Conservation (phyloP, 1,140 invertebrate genomes). For the Subanguina moxae region DNA sequence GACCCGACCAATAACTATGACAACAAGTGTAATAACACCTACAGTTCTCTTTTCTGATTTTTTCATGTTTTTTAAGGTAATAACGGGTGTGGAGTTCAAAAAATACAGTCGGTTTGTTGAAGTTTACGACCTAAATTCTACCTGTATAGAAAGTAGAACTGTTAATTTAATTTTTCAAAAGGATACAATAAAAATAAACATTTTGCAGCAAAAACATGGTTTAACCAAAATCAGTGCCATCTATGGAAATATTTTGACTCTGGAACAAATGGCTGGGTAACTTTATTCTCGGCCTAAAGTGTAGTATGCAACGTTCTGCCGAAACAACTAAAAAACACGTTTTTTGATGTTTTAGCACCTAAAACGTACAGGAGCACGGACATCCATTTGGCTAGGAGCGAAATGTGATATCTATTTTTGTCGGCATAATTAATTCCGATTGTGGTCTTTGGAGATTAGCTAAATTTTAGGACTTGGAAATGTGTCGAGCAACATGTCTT, state of each 20-base stretch:
- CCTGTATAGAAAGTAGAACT: not conserved
- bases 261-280: slow-evolving; percentile 23
- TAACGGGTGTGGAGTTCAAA: not conserved
- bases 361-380: too few relatives aligned
- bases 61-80: not conserved
- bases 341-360: too few relatives aligned
- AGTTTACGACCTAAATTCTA: not conserved
- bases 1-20: slow-evolving; percentile 46
- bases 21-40: slow-evolving; percentile 48
- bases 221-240: slow-evolving; percentile 10
- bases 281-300: not conserved
- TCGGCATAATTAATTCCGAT: too few relatives aligned
- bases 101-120: too few relatives aligned
- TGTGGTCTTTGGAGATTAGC: too few relatives aligned
- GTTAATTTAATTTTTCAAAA: not conserved
- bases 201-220: not conserved
- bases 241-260: slow-evolving; percentile 36
- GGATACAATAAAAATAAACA: not conserved
- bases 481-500: too few relatives aligned
- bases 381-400: too few relatives aligned
- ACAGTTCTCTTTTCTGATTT: too few relatives aligned
- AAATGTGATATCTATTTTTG: too few relatives aligned
- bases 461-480: too few relatives aligned
- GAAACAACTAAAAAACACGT: too few relatives aligned
- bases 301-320: slow-evolving; percentile 3